Conservation (phyloP, 1,140 invertebrate genomes). For the Pachypeltis micranthus region DNA sequence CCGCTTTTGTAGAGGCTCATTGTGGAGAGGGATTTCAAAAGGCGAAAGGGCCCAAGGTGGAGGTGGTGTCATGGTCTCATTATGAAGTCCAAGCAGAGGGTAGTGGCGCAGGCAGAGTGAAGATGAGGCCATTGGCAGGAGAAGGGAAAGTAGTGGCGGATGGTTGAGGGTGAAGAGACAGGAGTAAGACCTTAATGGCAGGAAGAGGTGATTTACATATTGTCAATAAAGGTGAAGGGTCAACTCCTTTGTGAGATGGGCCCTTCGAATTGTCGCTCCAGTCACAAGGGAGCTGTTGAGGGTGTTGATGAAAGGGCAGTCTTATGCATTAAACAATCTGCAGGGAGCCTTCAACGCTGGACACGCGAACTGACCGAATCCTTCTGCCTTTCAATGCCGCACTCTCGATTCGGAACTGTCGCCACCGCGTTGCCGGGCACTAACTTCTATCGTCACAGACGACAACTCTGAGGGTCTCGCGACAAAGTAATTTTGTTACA, state of each 20-base stretch:
- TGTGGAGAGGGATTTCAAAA: neutral
- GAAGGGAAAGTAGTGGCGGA: neutral
- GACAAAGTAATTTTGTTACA: too few relatives aligned
- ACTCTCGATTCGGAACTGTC: too few relatives aligned
- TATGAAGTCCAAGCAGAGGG: neutral
- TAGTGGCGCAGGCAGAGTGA: neutral
- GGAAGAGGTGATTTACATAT: neutral
- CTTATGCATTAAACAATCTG: neutral
- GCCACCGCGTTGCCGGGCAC: too few relatives aligned
- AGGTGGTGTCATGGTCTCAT: neutral
- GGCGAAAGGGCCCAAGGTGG: neutral
- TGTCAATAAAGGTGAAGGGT: neutral
- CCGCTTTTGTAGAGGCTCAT: neutral
- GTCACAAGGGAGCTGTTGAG: neutral
- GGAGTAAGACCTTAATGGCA: neutral
- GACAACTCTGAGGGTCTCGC: too few relatives aligned
- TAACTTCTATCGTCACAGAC: too few relatives aligned
- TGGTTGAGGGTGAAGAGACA: too few relatives aligned
- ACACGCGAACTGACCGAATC: too few relatives aligned
- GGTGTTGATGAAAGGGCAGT: neutral
- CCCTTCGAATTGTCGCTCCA: neutral
- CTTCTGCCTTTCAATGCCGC: too few relatives aligned
- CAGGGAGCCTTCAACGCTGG: too few relatives aligned
- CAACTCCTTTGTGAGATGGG: neutral
- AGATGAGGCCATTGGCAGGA: neutral